Conservation (phyloP, 2,888 invertebrate genomes). For the Aquatica leii region DNA sequence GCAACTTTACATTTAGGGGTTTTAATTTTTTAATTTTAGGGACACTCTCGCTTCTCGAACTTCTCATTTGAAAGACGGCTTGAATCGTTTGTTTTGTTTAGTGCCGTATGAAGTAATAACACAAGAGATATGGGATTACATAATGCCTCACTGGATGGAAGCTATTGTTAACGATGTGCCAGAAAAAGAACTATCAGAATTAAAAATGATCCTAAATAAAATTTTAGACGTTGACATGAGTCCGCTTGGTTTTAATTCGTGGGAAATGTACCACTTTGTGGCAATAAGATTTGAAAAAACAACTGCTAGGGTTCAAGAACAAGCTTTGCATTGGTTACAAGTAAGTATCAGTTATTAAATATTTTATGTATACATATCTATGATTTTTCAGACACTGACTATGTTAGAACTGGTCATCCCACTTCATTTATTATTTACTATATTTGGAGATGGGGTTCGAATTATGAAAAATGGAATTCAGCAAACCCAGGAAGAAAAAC, state of each 20-base stretch:
- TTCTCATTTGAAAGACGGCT: conserved; percentile 92
- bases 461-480: conserved; percentile 70
- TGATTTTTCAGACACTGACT: conserved; percentile 74
- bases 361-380: background rate
- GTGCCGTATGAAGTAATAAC: conserved; percentile 98
- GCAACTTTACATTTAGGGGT: background rate
- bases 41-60: conserved; percentile 87
- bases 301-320: conserved; percentile 83
- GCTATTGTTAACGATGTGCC: conserved; percentile 93
- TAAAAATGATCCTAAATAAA: conserved; percentile 88
- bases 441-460: conserved; percentile 88
- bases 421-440: conserved; percentile 82
- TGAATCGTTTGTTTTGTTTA: conserved; percentile 92
- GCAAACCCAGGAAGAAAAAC: conserved; percentile 59
- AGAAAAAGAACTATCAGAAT: conserved; percentile 84
- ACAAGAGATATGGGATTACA: conserved; percentile 95
- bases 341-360: conserved; percentile 54
- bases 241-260: conserved; percentile 92
- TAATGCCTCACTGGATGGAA: conserved; percentile 99
- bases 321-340: conserved; percentile 89
- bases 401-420: conserved; percentile 91
- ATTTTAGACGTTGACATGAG: conserved; percentile 96
- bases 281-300: conserved; percentile 83
- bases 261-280: conserved; percentile 94
- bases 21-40: conserved; percentile 58